Evolutionary conservation across 2,797 vertebrate species (phyloP).

Genomic region (Myoxocephalus aenaeus): DNA sequence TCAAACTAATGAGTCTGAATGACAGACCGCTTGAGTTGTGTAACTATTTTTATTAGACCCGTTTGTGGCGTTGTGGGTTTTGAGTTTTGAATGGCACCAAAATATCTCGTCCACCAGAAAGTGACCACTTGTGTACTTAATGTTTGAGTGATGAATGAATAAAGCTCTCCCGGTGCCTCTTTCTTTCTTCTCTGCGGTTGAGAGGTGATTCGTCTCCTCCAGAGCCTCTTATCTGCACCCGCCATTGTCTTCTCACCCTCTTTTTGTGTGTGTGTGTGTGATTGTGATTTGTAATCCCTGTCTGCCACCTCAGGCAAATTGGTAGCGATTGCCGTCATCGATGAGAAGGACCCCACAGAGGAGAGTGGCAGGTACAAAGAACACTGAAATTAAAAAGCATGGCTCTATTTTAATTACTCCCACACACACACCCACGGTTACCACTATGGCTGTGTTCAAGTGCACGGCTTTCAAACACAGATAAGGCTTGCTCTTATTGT

Average conservation of each 20-base stretch:
- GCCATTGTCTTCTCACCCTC: constrained; percentile 49
- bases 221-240: constrained; percentile 56
- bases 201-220: constrained; percentile 57
- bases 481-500: constrained; percentile 69
- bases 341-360: constrained; percentile 92
- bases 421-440: constrained; percentile 34
- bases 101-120: constrained; percentile 56
- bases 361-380: constrained; percentile 91
- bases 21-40: constrained; percentile 63
- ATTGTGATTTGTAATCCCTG: constrained; percentile 69
- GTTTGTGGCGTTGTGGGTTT: constrained; percentile 63
- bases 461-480: constrained; percentile 55
- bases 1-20: constrained; percentile 37
- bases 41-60: constrained; percentile 52
- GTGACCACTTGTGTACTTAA: constrained; percentile 67
- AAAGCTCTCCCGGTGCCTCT: constrained; percentile 26
- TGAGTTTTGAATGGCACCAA: constrained; percentile 48
- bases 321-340: constrained; percentile 93
- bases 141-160: constrained; percentile 63
- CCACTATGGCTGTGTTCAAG: constrained; percentile 38
- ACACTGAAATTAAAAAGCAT: constrained; percentile 59
- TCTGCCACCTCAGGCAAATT: constrained; percentile 90
- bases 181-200: constrained; percentile 25
- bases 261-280: constrained; percentile 39
- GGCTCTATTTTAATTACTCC: constrained; percentile 50